A percentile compares a stretch with the other conserved stretches of the same genome.
phyloP scores from a whole-genome alignment of 2,113 vertebrate genomes.

The Orycteropus afer region DNA sequence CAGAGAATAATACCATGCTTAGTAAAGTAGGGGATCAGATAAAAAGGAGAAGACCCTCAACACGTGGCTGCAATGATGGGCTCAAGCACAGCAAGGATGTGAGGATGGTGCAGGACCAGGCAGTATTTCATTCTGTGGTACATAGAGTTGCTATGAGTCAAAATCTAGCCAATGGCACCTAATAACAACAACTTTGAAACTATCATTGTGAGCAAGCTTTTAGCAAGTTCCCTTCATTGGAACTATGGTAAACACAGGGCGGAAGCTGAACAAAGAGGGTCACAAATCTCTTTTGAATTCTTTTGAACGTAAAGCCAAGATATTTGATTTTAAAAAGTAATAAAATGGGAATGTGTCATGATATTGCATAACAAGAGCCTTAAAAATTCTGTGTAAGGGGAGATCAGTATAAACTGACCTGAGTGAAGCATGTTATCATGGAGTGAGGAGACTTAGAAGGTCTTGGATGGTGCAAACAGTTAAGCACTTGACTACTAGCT shows the following conservation, averaged over 20 bases:
- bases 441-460: neutral
- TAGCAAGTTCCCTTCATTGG: neutral
- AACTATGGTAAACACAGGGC: neutral
- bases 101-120: too few species aligned
- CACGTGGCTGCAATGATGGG: too few species aligned
- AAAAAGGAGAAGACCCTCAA: too few species aligned
- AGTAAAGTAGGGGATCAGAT: too few species aligned
- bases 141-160: too few species aligned
- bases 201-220: neutral
- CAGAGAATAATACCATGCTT: too few species aligned
- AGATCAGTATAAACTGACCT: neutral
- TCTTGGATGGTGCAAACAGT: too few species aligned
- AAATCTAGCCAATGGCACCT: too few species aligned
- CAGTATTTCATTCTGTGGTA: too few species aligned
- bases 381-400: neutral
- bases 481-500: too few species aligned
- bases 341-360: neutral
- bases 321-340: neutral
- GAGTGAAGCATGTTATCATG: neutral
- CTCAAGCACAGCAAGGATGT: too few species aligned
- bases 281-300: slow-evolving; percentile 5
- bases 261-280: slow-evolving; percentile 20
- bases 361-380: neutral
- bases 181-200: too few species aligned
- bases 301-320: neutral